Percentiles rank a stretch among this genome's conserved stretches.
Evolutionary conservation across 1,140 invertebrate species (phyloP).

Genomic region (Aphidius ervi): DNA sequence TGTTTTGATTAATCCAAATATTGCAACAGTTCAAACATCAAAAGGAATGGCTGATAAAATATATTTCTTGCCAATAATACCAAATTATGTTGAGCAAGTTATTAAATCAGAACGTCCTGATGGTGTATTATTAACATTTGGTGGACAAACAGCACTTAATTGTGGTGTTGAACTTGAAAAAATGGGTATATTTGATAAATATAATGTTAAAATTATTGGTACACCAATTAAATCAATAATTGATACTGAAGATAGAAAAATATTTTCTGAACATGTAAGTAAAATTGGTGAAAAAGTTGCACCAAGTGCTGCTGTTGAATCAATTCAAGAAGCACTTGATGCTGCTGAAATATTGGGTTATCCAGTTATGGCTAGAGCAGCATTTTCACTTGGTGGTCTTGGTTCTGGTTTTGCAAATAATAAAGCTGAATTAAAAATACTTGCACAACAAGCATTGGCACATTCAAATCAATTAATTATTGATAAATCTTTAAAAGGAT

Average conservation of each 20-base stretch:
- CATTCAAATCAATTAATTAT: conserved; percentile 94
- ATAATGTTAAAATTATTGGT: conserved; percentile 81
- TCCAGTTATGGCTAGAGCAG: conserved; percentile 91
- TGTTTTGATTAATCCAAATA: conserved; percentile 97
- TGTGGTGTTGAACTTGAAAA: conserved; percentile 91
- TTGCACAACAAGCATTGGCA: conserved; percentile 86
- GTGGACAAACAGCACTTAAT: conserved; percentile 97
- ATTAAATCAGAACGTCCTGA: conserved; percentile 94
- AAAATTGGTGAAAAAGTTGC: conserved; percentile 92
- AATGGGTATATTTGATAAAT: conserved; percentile 79
- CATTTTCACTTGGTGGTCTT: conserved; percentile 94
- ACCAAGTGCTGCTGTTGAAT: conserved; percentile 85
- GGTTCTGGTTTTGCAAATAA: conserved; percentile 97
- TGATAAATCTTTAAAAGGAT: conserved; percentile 97
- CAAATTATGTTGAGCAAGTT: conserved; percentile 93
- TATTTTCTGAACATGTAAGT: conserved; percentile 86
- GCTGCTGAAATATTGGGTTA: conserved; percentile 88
- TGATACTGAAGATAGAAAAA: conserved; percentile 93
- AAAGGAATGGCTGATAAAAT: conserved; percentile 98
- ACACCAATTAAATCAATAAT: conserved; percentile 95
- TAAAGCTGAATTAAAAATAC: conserved; percentile 69
- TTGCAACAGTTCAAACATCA: conserved; percentile 98
- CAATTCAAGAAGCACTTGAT: conserved; percentile 79
- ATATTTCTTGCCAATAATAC: conserved; percentile 93
- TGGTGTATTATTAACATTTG: conserved; percentile 94